Conservation (phyloP, 2,888 invertebrate genomes). For the Steinernema scapterisci region DNA sequence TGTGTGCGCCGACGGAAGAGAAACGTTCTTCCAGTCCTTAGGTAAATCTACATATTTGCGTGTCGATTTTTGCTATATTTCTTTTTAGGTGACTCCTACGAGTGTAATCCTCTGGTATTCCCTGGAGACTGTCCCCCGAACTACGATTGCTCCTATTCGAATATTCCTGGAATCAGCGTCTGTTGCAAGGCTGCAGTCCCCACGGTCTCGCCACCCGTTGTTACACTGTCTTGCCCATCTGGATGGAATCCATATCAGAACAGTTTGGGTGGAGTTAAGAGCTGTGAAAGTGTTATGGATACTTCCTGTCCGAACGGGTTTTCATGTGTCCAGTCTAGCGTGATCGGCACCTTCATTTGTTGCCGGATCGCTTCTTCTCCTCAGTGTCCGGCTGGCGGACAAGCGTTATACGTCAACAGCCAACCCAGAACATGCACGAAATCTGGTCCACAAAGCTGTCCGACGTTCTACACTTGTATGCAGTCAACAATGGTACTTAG, state of each 20-base stretch:
- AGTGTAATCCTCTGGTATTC: constrained; percentile 45
- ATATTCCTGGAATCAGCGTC: constrained; percentile 50
- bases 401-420: constrained; percentile 47
- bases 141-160: constrained; percentile 58
- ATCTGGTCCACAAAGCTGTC: constrained; percentile 50
- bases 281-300: constrained; percentile 47
- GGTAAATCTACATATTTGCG: constrained; percentile 46
- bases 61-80: no score
- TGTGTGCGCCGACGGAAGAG: constrained; percentile 60
- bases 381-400: constrained; percentile 40
- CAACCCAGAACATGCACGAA: constrained; percentile 47
- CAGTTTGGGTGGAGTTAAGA: constrained; percentile 42
- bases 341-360: constrained; percentile 54
- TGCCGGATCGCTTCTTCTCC: constrained; percentile 58
- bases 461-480: constrained; percentile 56
- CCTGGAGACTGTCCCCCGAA: constrained; percentile 56
- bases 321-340: constrained; percentile 50
- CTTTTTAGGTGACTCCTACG: constrained; percentile 51
- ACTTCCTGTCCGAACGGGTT: constrained; percentile 46
- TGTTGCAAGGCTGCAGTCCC: constrained; percentile 51
- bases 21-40: constrained; percentile 57
- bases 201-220: constrained; percentile 22
- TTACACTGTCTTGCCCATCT: constrained; percentile 42
- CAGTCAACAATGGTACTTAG: constrained; percentile 59
- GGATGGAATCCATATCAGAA: constrained; percentile 52